Conservation (phyloP, 2,888 invertebrate species). For the Diplolepis rosae region DNA sequence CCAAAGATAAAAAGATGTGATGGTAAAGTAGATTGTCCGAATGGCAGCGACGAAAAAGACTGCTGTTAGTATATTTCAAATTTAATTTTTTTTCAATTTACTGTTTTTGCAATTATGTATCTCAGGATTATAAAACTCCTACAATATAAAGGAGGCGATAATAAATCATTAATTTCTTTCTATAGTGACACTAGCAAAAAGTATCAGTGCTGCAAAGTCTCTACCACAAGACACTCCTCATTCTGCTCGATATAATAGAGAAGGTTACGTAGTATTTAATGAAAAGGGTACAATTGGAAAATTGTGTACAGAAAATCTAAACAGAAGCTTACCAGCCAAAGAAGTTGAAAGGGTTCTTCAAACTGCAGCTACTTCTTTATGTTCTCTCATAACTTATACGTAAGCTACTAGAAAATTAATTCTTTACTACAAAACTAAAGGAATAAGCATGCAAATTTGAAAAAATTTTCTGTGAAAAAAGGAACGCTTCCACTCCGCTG, state of each 20-base stretch:
- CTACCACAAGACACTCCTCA: constrained; percentile 82
- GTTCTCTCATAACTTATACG: constrained; percentile 85
- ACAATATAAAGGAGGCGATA: no score
- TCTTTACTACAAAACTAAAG: not conserved
- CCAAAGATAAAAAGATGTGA: constrained; percentile 84
- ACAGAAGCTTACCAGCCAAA: constrained; percentile 76
- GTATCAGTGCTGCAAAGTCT: constrained; percentile 79
- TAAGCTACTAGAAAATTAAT: constrained; percentile 72
- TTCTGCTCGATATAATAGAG: constrained; percentile 81
- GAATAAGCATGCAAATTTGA: no score
- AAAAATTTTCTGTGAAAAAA: no score
- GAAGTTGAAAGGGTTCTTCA: constrained; percentile 77
- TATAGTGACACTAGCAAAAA: constrained; percentile 85
- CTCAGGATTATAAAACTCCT: no score
- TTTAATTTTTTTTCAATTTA: no score
- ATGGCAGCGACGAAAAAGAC: constrained; percentile 89
- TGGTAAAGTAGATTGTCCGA: constrained; percentile 88
- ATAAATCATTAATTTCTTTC: no score
- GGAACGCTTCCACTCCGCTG: no score
- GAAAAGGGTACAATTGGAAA: constrained; percentile 88
- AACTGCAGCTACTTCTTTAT: constrained; percentile 86
- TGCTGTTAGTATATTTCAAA: constrained; percentile 81
- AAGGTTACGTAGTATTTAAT: constrained; percentile 90
- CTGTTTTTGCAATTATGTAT: no score
- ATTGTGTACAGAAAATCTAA: constrained; percentile 86